These are phyloP conservation scores for Synergus laeviventris DNA, from an alignment of 2,888 invertebrate genomes.

Conservation along the genomic window DNA sequence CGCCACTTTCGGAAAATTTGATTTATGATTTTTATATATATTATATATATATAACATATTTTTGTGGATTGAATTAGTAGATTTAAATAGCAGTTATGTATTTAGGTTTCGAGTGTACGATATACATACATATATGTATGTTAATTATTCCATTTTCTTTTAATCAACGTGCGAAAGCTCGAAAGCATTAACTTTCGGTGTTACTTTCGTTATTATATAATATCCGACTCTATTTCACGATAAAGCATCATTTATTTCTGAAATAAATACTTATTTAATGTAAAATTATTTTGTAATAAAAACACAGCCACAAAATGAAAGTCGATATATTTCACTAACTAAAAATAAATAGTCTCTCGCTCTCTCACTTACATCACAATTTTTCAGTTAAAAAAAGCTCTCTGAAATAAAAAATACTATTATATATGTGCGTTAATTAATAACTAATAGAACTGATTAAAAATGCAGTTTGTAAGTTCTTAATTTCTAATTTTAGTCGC, in stretches of 20 bases:
- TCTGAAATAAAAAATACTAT: neutral
- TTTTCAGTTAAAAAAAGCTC: neutral
- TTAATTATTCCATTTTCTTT: neutral
- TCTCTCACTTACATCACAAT: slow-evolving; percentile 5
- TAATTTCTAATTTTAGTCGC: neutral
- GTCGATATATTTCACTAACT: neutral
- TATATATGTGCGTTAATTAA: neutral
- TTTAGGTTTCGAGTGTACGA: slow-evolving; percentile 5
- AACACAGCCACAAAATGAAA: neutral
- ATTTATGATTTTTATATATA: slow-evolving; percentile 3
- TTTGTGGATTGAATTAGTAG: neutral
- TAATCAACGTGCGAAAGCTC: neutral
- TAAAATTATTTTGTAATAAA: neutral
- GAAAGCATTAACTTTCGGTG: slow-evolving; percentile 8
- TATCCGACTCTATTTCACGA: neutral
- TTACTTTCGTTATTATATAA: neutral
- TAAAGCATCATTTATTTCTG: neutral
- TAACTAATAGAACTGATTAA: neutral
- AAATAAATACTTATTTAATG: neutral
- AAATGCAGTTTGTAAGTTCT: neutral
- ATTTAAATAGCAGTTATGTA: slow-evolving; percentile 22
- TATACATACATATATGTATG: neutral
- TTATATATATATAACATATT: neutral
- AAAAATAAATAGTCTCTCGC: slow-evolving; percentile 5
- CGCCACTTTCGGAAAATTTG: neutral